Conservation (phyloP, 2,797 vertebrate species). For the Sebastes hopkinsi region DNA sequence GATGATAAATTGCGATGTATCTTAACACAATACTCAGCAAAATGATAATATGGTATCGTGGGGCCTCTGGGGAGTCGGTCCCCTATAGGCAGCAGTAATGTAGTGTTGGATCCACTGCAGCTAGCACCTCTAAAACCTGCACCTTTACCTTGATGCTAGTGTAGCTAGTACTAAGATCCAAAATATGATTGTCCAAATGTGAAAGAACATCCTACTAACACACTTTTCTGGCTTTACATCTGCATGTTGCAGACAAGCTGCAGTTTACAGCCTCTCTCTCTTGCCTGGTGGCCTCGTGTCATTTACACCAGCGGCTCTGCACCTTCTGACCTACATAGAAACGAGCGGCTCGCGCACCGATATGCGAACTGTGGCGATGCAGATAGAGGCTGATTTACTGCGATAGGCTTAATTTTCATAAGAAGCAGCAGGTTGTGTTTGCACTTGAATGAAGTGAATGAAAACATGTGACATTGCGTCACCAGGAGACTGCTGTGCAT, state of each 20-base stretch:
- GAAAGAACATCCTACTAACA: neutral
- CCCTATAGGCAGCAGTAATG: too few species aligned
- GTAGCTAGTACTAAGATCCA: neutral
- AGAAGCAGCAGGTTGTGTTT: slow-evolving; percentile 13
- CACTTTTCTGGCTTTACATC: neutral
- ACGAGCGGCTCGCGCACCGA: slow-evolving; percentile 26
- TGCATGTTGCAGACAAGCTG: neutral
- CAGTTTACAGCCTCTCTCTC: slow-evolving; percentile 22
- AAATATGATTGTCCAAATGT: neutral
- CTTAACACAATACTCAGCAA: too few species aligned
- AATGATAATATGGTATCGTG: too few species aligned
- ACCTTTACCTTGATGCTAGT: neutral
- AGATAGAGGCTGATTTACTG: neutral
- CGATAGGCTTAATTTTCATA: neutral
- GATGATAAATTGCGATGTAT: rapidly evolving
- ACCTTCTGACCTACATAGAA: slow-evolving; percentile 67
- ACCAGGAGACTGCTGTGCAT: neutral
- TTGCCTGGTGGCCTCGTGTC: slow-evolving; percentile 37
- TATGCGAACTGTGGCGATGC: slow-evolving; percentile 20
- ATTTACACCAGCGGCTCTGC: slow-evolving; percentile 40
- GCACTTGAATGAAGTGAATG: slow-evolving; percentile 12
- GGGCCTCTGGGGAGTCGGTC: too few species aligned
- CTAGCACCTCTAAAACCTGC: neutral
- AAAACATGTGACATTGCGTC: slow-evolving; percentile 16
- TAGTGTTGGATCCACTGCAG: neutral